Base-by-base conservation (phyloP, 64 coral and sea anemone species). In the Pachyseris speciosa region DNA sequence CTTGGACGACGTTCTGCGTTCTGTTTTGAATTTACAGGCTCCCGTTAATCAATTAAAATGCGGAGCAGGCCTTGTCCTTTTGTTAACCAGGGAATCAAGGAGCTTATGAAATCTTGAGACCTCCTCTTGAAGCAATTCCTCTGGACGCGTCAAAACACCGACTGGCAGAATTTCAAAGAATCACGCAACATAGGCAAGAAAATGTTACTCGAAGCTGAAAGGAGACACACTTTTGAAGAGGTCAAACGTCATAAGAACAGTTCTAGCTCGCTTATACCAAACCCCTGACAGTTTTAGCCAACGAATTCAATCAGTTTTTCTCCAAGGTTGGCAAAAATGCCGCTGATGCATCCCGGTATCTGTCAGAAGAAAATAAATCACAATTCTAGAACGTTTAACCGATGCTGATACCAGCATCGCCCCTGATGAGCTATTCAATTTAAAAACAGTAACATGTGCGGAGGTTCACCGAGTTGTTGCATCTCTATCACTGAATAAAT, bases 31-130 rank as follows among this genome's bases (percentile, higher is more conserved):
- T 33, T 59, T 84, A 20, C 80, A 84, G 32, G 80, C 80, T 26
- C 80, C 80, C 27, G 20, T 84, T 24, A 84, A 58, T 15, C 9
- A 42, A 84, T 84, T n/a, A 84, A 84, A 84, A 12, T 84, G 0
- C 80, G 80, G 31, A 65, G 80, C 24, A 84, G 80, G 26, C 57
- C 80, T 39, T 84, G n/a, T n/a, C n/a, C n/a, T n/a, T n/a, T n/a
- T n/a, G n/a, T n/a, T n/a, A n/a, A n/a, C n/a, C n/a, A n/a, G 61
- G 53, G 36, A 53, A 34, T 84, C 50, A 84, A 65, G 41, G 25
- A 84, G n/a, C 29, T 53, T 45, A 79, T 79, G 75, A 79, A 26
- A 47, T 45, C 42, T 24, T 4, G 75, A 47, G 75, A 79, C 33
- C 36, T 26, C 2, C 72, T 79, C 50, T 16, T 79, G 42, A 47